A percentile compares a stretch with the other conserved stretches of the same genome.
Conservation (phyloP, 2,797 vertebrate genomes). For the Okamejei kenojei region DNA sequence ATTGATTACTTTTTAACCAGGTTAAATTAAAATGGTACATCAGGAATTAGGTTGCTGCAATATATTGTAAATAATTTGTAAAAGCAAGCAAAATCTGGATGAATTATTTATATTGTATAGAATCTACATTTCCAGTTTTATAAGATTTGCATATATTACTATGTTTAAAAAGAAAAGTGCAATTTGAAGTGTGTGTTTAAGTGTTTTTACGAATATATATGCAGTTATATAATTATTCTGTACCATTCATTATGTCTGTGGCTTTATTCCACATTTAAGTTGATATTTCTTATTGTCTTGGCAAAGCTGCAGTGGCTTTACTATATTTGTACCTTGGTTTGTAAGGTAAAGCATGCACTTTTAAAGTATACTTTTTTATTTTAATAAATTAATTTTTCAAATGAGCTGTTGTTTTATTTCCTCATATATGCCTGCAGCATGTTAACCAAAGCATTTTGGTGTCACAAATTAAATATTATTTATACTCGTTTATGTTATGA, state of each 20-base stretch:
- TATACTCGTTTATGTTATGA: not conserved
- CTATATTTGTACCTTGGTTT: not conserved
- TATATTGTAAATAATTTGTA: conserved; percentile 20
- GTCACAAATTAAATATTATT: not conserved
- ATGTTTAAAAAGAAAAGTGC: not conserved
- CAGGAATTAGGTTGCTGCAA: not conserved
- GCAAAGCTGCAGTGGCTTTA: not conserved
- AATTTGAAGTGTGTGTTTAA: not conserved
- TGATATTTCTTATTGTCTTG: not conserved
- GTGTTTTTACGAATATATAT: not conserved
- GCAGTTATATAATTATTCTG: not conserved
- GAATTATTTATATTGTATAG: conserved; percentile 1
- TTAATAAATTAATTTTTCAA: conserved; percentile 30
- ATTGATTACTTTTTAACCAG: not conserved
- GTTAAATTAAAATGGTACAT: not conserved
- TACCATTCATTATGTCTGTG: not conserved
- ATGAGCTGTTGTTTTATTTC: not conserved
- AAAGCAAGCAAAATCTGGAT: not conserved
- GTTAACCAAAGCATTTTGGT: not conserved
- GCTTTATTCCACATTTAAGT: not conserved
- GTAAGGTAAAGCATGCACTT: conserved; percentile 18
- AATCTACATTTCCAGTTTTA: not conserved
- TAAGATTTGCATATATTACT: not conserved
- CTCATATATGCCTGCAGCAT: not conserved
- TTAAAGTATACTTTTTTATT: conserved; percentile 18